These are phyloP conservation scores for Denticeps clupeoides DNA, from an alignment of 2,797 vertebrate species.

Conservation along the genomic window DNA sequence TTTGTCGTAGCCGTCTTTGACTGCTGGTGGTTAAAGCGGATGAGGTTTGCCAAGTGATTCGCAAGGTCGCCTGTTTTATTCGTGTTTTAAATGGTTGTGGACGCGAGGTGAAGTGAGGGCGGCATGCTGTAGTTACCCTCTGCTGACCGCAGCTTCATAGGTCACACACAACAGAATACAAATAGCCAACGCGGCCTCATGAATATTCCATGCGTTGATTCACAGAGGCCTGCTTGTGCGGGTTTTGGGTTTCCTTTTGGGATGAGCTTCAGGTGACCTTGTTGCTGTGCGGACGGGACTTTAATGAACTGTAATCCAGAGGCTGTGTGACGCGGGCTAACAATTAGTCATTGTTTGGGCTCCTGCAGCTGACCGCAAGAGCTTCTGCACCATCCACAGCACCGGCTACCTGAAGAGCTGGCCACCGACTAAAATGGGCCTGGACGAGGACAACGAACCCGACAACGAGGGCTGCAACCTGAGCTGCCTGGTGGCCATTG, in stretches of 20 bases:
- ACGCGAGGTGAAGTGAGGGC: too few relatives aligned
- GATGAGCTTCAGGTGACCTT: too few relatives aligned
- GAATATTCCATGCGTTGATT: background rate
- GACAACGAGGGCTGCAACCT: constrained; percentile 96
- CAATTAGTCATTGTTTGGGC: background rate
- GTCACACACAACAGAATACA: background rate
- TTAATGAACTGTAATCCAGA: too few relatives aligned
- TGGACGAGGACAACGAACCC: constrained; percentile 90
- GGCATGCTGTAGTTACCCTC: constrained; percentile 1
- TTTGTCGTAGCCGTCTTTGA: too few relatives aligned
- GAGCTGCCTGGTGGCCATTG: constrained; percentile 96
- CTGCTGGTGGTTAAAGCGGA: too few relatives aligned
- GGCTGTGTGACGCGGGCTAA: too few relatives aligned
- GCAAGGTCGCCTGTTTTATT: too few relatives aligned
- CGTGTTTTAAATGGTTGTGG: too few relatives aligned
- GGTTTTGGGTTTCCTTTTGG: too few relatives aligned
- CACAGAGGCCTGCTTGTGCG: too few relatives aligned
- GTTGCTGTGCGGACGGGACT: too few relatives aligned
- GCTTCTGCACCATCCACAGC: constrained; percentile 99
- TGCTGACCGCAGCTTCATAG: background rate
- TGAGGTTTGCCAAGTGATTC: too few relatives aligned
- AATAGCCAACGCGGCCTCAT: background rate
- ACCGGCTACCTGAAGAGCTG: constrained; percentile 98
- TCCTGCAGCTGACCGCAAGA: constrained; percentile 83
- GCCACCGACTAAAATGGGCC: constrained; percentile 95